Evolutionary conservation across 2,888 invertebrate genomes (phyloP).

Genomic region (Cheilosia vernalis): DNA sequence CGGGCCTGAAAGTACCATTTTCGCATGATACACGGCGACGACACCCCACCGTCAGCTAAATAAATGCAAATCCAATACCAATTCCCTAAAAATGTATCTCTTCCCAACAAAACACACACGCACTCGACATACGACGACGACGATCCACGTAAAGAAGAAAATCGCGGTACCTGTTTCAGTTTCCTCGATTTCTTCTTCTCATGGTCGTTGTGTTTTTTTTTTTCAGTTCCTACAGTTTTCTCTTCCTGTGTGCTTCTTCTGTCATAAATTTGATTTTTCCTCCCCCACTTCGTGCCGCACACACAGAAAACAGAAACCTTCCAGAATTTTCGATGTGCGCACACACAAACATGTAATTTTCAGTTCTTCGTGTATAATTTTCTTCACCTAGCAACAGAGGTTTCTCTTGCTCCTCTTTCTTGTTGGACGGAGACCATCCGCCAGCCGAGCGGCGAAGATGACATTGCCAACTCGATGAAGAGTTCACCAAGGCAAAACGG

Average conservation of each 20-base stretch:
- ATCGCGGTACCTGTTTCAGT: conserved; percentile 68
- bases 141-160: conserved; percentile 19
- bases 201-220: conserved; percentile 1
- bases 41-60: conserved; percentile 20
- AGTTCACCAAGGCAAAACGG: conserved; percentile 59
- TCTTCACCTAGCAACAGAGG: conserved; percentile 74
- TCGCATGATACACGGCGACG: not conserved
- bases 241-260: conserved; percentile 32
- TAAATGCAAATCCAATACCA: conserved; percentile 39
- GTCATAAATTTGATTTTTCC: conserved; percentile 54
- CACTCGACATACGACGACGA: not conserved
- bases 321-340: conserved; percentile 58
- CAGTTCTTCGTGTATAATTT: conserved; percentile 60
- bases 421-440: not conserved
- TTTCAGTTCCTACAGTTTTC: conserved; percentile 21
- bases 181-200: conserved; percentile 56
- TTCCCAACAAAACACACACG: conserved; percentile 27
- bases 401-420: conserved; percentile 62
- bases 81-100: conserved; percentile 34
- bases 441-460: conserved; percentile 9
- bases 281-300: conserved; percentile 20
- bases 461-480: conserved; percentile 38
- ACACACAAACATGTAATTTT: conserved; percentile 20
- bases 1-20: conserved; percentile 41
- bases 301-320: conserved; percentile 30